Conservation (phyloP, 2,797 vertebrate genomes). For the Somateria mollissima region DNA sequence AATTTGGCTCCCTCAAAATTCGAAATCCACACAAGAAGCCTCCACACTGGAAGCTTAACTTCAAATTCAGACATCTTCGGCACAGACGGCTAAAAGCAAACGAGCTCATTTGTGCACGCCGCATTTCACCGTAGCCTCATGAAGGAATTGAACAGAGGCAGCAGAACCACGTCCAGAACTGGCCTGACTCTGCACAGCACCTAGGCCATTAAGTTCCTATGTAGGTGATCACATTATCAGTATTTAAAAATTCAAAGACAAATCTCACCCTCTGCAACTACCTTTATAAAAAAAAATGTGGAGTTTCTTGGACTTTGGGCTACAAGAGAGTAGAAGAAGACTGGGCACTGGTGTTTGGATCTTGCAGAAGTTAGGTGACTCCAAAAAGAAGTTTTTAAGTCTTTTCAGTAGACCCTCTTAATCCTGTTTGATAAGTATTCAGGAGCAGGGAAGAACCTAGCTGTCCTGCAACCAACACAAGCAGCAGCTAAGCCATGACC, state of each 20-base stretch:
- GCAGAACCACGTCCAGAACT: background rate
- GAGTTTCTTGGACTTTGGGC: background rate
- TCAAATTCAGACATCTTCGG: background rate
- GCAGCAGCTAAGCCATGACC: background rate
- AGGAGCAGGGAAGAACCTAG: background rate
- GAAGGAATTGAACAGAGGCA: rapidly evolving
- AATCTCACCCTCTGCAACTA: background rate
- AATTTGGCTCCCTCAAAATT: background rate
- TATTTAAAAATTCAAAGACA: background rate
- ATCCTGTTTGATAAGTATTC: background rate
- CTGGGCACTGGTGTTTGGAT: background rate
- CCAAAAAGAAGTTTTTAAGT: background rate
- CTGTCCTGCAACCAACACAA: background rate
- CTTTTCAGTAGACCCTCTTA: background rate
- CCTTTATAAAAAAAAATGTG: background rate
- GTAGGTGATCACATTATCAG: background rate
- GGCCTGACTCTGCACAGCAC: background rate
- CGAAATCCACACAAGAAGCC: background rate
- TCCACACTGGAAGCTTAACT: background rate
- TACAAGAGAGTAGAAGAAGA: background rate
- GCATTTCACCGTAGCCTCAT: background rate
- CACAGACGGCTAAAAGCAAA: background rate
- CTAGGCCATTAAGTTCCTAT: background rate
- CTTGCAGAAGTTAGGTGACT: background rate
- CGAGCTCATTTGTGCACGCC: background rate